Base-by-base conservation (phyloP, 1,140 invertebrate species). In the Xylocopa sonorina region DNA sequence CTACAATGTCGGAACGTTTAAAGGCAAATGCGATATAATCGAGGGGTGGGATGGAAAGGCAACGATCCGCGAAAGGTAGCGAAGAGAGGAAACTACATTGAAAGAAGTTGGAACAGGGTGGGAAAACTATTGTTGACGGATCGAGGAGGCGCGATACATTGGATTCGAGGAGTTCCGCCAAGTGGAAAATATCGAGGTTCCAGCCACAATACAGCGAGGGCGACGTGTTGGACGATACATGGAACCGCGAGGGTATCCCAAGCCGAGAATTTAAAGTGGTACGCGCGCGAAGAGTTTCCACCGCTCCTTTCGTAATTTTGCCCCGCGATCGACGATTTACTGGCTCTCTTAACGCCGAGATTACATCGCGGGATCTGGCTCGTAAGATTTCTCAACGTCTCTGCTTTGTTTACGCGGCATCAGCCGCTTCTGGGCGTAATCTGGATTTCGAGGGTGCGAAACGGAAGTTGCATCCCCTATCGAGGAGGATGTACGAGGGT, bases 201-300 rank as follows among this genome's bases (percentile, higher is more conserved):
- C 46, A 24, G 12, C 34, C 5, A 18, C 16, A 9, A 41, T 21
- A 9, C 14, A 2, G 48, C 34, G 57, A n/a, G 12, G 55, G 48
- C 41, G 60, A 29, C 38, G 63, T 72, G 41, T 9, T 64, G 50
- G 7, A 34, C 51, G 29, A 41, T 18, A 41, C 50, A 29, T 32
- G 9, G 41, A 38, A 76, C 57, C 29, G n/a, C 63, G 7, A 34
- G 51, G 74, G 63, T 27, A 68, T 76, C 63, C n/a, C 68, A 76
- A 76, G 29, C 51, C 18, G 34, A 58, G 27, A 18, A 67, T 21
- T 74, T 67, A 67, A 41, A 41, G 4, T 34, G n/a, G 16, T 7
- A 16, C 14, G 18, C n/a, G n/a, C n/a, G n/a, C n/a, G n/a, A n/a
- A n/a, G n/a, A n/a, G n/a, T n/a, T n/a, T n/a, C n/a, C n/a, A n/a